Percentiles rank a stretch among this genome's conserved stretches.
phyloP scores from a whole-genome alignment of 2,113 vertebrate species.

The Neolamprologus fasciatus region DNA sequence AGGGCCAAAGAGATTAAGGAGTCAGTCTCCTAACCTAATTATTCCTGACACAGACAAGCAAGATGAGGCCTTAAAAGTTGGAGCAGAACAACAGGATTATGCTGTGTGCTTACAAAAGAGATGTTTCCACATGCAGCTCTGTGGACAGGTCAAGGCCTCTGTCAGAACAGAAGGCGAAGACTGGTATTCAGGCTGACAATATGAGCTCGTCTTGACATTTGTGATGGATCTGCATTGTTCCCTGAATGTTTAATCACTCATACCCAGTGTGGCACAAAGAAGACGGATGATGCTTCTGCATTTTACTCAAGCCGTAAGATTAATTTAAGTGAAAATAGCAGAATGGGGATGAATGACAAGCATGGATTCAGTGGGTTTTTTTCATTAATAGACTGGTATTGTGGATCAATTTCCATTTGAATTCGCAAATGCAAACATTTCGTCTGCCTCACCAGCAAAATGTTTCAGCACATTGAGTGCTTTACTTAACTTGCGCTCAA shows the following conservation, averaged over 20 bases:
- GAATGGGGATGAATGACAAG: not conserved
- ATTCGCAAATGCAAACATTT: not conserved
- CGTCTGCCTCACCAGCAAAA: not conserved
- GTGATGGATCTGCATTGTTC: conserved; percentile 34
- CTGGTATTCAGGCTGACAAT: conserved; percentile 26
- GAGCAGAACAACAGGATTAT: not conserved
- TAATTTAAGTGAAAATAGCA: not conserved
- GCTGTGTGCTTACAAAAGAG: conserved; percentile 9
- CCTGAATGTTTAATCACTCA: conserved; percentile 32
- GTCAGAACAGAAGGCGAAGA: not conserved
- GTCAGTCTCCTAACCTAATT: not conserved
- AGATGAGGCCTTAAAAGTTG: not conserved
- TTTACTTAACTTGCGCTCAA: not conserved
- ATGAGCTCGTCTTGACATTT: conserved; percentile 35
- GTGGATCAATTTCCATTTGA: not conserved
- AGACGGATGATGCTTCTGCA: not conserved
- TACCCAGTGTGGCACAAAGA: not conserved
- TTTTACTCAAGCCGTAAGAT: not conserved
- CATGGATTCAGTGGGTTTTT: fast-evolving
- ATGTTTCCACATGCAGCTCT: conserved; percentile 14
- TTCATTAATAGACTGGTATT: not conserved
- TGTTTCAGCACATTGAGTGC: not conserved
- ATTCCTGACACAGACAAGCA: conserved; percentile 10
- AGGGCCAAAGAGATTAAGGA: not conserved
- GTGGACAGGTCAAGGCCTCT: conserved; percentile 30